phyloP scores from a whole-genome alignment of 2,797 vertebrate species.

The Poliocrania exsul region DNA sequence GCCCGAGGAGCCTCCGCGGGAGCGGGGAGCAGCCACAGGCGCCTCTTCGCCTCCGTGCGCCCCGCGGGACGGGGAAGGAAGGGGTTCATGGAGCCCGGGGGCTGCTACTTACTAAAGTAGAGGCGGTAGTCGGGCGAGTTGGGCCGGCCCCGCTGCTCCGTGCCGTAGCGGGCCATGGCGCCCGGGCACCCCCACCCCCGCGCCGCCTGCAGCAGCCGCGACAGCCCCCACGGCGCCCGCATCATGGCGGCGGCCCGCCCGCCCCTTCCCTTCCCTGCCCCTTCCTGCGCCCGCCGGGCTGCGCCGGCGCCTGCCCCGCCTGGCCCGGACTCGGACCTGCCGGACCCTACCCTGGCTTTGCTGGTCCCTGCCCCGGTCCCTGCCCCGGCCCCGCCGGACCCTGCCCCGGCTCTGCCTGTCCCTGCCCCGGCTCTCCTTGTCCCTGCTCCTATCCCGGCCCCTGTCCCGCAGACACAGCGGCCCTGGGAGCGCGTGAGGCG shows the following conservation, averaged over 20 bases:
- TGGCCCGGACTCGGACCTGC: not conserved
- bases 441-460: not conserved
- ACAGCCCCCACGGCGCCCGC: conserved; percentile 1
- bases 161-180: conserved; percentile 80
- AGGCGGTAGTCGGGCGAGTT: conserved; percentile 85
- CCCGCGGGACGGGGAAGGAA: not conserved
- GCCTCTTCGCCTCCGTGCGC: not conserved
- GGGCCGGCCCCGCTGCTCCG: conserved; percentile 85
- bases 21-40: not conserved
- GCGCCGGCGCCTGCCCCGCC: not conserved
- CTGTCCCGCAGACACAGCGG: not conserved
- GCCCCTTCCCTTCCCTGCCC: not conserved
- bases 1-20: not conserved
- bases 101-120: conserved; percentile 90
- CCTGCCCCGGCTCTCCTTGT: not conserved
- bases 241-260: conserved; percentile 34
- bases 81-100: not conserved
- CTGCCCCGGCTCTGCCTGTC: not conserved
- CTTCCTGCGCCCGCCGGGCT: conserved; percentile 15
- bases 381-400: not conserved
- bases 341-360: not conserved
- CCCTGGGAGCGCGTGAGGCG: rapidly evolving
- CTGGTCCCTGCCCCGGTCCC: not conserved
- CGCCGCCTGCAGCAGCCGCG: not conserved
- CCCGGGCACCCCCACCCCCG: not conserved